These are phyloP conservation scores for Beaufortia kweichowensis DNA, from an alignment of 2,113 vertebrate species.

Conservation along the genomic window DNA sequence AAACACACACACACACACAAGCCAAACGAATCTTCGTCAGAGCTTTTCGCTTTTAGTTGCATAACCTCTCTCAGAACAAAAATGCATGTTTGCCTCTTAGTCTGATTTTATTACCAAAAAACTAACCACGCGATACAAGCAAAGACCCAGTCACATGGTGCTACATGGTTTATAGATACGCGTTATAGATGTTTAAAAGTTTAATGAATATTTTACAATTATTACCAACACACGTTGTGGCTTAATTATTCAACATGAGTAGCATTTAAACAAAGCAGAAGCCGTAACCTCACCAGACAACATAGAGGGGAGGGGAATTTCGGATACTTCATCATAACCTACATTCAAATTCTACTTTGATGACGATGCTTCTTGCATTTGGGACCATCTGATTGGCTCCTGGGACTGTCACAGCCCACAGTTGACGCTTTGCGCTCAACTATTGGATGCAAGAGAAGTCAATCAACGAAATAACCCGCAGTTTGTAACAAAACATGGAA, in stretches of 20 bases:
- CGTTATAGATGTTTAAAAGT: not conserved
- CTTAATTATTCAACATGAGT: conserved; percentile 2
- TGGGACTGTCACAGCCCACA: conserved; percentile 69
- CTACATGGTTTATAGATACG: not conserved
- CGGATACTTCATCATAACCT: conserved; percentile 58
- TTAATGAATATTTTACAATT: too few relatives aligned
- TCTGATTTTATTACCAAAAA: conserved; percentile 1
- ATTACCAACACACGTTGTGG: not conserved
- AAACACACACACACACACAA: not conserved
- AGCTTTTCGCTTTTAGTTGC: not conserved
- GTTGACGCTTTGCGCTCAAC: conserved; percentile 72
- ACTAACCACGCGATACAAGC: not conserved
- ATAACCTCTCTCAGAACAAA: not conserved
- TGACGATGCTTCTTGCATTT: conserved; percentile 62
- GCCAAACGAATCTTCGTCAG: not conserved
- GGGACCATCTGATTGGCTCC: conserved; percentile 66
- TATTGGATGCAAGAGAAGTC: conserved; percentile 69
- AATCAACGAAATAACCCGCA: conserved; percentile 58
- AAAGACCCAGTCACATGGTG: not conserved
- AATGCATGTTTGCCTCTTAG: not conserved
- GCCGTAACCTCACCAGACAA: conserved; percentile 29
- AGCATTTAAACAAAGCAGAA: conserved; percentile 48
- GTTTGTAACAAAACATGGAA: conserved; percentile 58
- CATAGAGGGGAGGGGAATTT: conserved; percentile 38
- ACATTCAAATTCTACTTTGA: conserved; percentile 67